Conservation (phyloP, 2,113 vertebrate species). For the Cnemophilus loriae region DNA sequence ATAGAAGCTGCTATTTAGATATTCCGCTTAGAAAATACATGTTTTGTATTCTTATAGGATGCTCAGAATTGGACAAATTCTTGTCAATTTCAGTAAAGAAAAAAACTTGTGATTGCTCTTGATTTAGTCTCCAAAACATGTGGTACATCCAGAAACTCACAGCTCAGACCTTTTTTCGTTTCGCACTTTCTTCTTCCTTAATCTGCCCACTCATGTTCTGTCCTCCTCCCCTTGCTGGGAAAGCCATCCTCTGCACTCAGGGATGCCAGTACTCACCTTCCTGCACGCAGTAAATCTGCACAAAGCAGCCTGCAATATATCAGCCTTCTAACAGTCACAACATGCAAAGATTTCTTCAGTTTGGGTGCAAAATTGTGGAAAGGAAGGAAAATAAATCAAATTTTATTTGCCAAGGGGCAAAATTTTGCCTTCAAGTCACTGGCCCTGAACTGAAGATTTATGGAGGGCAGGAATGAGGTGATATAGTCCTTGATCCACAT, state of each 20-base stretch:
- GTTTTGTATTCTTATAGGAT: background rate
- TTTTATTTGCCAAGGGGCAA: background rate
- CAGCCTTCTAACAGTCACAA: background rate
- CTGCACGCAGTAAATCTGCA: background rate
- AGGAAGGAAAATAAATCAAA: slow-evolving; percentile 30
- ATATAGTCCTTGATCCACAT: background rate
- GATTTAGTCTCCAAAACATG: background rate
- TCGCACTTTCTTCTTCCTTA: background rate
- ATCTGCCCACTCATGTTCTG: background rate
- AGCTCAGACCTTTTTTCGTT: background rate
- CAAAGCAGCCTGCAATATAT: background rate
- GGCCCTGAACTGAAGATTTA: slow-evolving; percentile 24
- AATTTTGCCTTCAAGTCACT: slow-evolving; percentile 19
- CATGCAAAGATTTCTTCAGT: background rate
- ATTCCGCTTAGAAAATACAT: background rate
- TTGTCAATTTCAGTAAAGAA: background rate
- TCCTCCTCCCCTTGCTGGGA: background rate
- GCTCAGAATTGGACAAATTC: background rate
- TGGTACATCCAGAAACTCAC: background rate
- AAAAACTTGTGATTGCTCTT: background rate
- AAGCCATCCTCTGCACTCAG: background rate
- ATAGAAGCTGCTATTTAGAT: background rate
- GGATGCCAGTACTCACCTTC: background rate
- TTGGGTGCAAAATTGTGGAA: background rate
- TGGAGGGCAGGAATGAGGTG: background rate